A percentile compares a stretch with the other conserved stretches of the same genome.
Evolutionary conservation across 30 jellyfish, hydroid and myxozoan species (phyloP).

Genomic region (Pseudorhiza aurosa): DNA sequence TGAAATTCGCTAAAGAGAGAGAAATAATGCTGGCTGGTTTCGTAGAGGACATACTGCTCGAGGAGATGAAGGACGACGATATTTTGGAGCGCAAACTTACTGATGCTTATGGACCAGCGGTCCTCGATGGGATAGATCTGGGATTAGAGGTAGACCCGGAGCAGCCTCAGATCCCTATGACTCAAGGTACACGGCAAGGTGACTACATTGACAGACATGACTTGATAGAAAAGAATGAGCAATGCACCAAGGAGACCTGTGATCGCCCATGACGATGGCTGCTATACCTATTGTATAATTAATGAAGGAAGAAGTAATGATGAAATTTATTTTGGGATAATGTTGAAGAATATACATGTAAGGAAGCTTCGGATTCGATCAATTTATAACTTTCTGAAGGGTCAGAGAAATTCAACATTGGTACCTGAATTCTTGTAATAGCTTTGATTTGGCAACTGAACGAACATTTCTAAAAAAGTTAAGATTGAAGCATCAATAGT

Average conservation of each 20-base stretch:
- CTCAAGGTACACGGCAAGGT: not conserved
- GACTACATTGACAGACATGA: conserved; percentile 41
- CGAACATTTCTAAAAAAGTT: no score
- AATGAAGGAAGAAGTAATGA: no score
- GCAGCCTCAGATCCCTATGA: conserved; percentile 61
- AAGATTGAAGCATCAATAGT: no score
- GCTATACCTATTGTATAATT: no score
- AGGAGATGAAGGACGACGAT: conserved; percentile 78
- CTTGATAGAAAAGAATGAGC: not conserved
- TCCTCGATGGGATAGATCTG: conserved; percentile 80
- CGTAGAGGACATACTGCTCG: conserved; percentile 81
- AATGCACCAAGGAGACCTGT: conserved; percentile 27
- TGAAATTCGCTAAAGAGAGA: conserved; percentile 68
- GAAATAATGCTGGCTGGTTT: conserved; percentile 87
- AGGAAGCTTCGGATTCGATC: no score
- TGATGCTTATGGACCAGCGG: conserved; percentile 83
- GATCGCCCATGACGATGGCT: conserved; percentile 37
- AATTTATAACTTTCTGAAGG: no score
- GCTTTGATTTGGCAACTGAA: no score
- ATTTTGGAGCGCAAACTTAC: conserved; percentile 53
- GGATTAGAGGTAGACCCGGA: conserved; percentile 73
- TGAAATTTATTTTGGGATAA: no score
- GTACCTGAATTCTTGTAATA: no score
- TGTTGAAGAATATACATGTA: no score
- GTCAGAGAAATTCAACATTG: no score